Percentiles rank a stretch among this genome's conserved stretches.
Evolutionary conservation across 2,113 vertebrate genomes (phyloP).

Genomic region (Nanorana parkeri): DNA sequence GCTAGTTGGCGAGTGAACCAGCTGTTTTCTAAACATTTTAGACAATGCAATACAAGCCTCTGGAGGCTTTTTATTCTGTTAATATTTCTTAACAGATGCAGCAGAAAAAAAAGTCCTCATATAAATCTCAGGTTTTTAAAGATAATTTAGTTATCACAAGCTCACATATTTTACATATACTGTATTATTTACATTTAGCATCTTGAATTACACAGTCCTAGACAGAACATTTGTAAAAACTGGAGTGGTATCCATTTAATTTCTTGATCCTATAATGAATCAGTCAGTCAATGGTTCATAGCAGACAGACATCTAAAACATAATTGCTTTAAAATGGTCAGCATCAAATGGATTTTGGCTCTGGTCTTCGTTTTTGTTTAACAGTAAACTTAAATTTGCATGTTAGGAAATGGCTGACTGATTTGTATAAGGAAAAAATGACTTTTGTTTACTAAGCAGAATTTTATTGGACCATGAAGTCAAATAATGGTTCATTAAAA

Average conservation of each 20-base stretch:
- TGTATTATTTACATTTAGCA: no score
- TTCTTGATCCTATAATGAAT: conserved; percentile 1
- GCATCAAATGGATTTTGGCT: neutral
- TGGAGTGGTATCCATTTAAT: neutral
- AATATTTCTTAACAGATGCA: no score
- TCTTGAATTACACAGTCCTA: conserved; percentile 13
- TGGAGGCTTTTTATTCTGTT: neutral
- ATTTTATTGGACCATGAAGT: neutral
- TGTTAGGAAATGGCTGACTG: neutral
- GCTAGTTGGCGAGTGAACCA: no score
- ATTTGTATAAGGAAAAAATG: neutral
- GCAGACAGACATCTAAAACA: neutral
- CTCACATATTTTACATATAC: no score
- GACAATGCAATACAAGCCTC: no score
- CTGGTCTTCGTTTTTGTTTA: neutral
- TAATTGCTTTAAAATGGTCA: neutral
- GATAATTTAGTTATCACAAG: no score
- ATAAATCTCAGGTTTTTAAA: no score
- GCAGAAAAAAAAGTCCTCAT: no score
- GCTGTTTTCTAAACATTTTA: no score
- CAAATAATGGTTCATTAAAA: neutral
- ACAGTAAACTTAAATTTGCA: neutral
- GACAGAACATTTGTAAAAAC: conserved; percentile 25
- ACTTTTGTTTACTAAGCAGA: neutral
- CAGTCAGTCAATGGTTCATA: neutral